These are phyloP conservation scores for Drosophila siamana DNA, from an alignment of 2,888 invertebrate species.

Conservation along the genomic window DNA sequence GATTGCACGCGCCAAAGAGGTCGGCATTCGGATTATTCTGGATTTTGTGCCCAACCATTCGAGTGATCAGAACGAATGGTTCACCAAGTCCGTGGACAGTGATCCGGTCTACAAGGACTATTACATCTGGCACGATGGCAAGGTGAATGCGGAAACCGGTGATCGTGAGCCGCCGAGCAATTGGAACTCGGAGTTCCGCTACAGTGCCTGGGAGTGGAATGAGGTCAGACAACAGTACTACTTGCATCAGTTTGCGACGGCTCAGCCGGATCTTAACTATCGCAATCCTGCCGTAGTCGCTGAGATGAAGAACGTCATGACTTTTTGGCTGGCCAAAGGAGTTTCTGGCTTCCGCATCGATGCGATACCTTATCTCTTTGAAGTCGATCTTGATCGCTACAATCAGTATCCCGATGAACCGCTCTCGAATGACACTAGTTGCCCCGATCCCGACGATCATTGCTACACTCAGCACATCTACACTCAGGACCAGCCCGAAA, in stretches of 20 bases:
- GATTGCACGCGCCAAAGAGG: constrained; percentile 87
- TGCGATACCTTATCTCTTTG: constrained; percentile 86
- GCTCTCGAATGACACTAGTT: constrained; percentile 83
- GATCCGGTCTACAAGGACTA: constrained; percentile 89
- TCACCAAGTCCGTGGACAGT: constrained; percentile 88
- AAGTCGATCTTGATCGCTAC: constrained; percentile 76
- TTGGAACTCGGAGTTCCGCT: constrained; percentile 87
- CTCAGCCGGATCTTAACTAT: constrained; percentile 90
- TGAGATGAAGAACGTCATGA: constrained; percentile 88
- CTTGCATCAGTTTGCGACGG: constrained; percentile 88
- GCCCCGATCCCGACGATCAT: constrained; percentile 86
- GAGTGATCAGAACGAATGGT: constrained; percentile 93
- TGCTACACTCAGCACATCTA: constrained; percentile 87
- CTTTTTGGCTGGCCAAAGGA: constrained; percentile 92
- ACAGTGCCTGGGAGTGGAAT: constrained; percentile 89
- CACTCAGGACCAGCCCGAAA: constrained; percentile 88
- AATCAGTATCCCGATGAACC: constrained; percentile 86
- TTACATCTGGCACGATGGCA: constrained; percentile 90
- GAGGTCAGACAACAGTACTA: constrained; percentile 87
- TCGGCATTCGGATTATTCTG: constrained; percentile 85
- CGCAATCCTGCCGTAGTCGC: constrained; percentile 86
- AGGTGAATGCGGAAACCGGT: constrained; percentile 82
- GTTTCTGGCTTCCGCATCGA: constrained; percentile 92
- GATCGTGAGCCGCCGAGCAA: constrained; percentile 86
- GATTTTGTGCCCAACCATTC: constrained; percentile 88